Conservation (phyloP, 1,140 invertebrate genomes). For the Bicyclus anynana region DNA sequence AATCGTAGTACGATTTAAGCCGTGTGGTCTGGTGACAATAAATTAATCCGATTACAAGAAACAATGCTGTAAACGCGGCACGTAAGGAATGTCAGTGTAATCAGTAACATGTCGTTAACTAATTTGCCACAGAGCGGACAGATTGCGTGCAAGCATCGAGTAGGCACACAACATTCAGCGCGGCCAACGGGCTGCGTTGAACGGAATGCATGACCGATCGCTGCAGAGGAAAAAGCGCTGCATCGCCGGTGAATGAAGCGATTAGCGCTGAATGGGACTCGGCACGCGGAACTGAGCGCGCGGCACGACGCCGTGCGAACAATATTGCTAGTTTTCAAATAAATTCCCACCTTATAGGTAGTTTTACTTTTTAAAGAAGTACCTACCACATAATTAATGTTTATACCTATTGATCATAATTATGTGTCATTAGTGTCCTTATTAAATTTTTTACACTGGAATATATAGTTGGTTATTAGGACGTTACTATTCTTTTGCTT, state of each 20-base stretch:
- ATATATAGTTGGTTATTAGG: no score
- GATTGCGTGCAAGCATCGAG: conserved; percentile 22
- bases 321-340: not conserved
- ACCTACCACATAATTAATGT: no score
- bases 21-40: not conserved
- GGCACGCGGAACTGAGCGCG: conserved; percentile 71
- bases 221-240: conserved; percentile 55
- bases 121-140: conserved; percentile 38
- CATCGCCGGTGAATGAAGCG: conserved; percentile 64
- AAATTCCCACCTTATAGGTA: not conserved
- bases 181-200: conserved; percentile 7
- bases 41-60: not conserved
- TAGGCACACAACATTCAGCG: not conserved
- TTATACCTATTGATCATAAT: no score
- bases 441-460: no score
- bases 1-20: no score
- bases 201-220: conserved; percentile 71
- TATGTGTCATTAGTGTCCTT: no score
- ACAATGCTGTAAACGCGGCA: not conserved
- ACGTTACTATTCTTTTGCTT: no score
- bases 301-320: conserved; percentile 50
- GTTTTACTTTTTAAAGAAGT: not conserved
- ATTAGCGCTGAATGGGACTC: conserved; percentile 65
- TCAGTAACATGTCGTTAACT: conserved; percentile 16
- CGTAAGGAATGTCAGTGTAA: conserved; percentile 2